Percentiles rank a stretch among this genome's conserved stretches.
Evolutionary conservation across 2,113 vertebrate genomes (phyloP).

Genomic region (Rhinolophus ferrumequinum): DNA sequence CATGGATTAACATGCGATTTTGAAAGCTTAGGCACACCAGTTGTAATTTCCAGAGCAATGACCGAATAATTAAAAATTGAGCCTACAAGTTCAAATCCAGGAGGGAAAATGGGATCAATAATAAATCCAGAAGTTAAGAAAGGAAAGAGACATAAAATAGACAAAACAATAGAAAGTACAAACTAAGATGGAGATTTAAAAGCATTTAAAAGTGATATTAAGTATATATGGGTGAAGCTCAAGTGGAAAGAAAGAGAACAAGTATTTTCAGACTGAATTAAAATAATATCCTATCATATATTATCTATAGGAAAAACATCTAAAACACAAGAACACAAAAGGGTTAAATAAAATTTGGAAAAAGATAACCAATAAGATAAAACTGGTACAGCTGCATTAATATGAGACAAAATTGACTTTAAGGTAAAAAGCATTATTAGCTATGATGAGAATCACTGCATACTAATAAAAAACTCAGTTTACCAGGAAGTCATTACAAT

Average conservation of each 20-base stretch:
- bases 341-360: neutral
- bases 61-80: neutral
- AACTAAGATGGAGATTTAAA: neutral
- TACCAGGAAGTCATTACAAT: neutral
- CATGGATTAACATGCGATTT: neutral
- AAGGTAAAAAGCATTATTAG: neutral
- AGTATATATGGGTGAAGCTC: neutral
- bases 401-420: neutral
- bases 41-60: neutral
- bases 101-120: neutral
- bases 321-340: neutral
- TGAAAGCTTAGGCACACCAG: neutral
- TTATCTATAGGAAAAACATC: neutral
- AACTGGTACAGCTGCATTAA: neutral
- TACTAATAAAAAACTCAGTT: neutral
- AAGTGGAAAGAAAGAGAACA: neutral
- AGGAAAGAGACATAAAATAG: neutral
- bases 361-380: neutral
- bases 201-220: neutral
- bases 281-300: neutral
- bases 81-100: slow-evolving; percentile 40
- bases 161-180: neutral
- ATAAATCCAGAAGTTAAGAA: neutral
- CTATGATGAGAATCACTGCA: neutral
- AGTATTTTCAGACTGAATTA: neutral